A percentile compares a stretch with the other conserved stretches of the same genome.
Evolutionary conservation across 2,797 vertebrate genomes (phyloP).

Genomic region (Atherinosoma microstoma): DNA sequence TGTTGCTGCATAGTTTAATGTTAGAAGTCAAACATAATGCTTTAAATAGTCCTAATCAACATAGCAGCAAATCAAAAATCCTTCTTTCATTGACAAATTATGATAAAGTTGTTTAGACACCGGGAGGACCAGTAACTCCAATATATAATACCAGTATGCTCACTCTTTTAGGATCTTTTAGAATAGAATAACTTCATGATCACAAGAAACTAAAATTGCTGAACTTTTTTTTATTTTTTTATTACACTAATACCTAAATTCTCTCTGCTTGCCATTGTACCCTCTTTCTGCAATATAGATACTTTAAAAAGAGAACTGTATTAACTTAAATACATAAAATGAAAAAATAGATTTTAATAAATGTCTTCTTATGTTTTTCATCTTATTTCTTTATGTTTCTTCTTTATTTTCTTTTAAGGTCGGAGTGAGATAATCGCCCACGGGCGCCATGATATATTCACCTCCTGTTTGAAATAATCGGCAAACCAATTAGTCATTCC

Average conservation of each 20-base stretch:
- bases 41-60: neutral
- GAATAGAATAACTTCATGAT: neutral
- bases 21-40: neutral
- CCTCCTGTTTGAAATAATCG: neutral
- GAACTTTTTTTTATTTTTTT: neutral
- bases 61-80: neutral
- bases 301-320: neutral
- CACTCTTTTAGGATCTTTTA: neutral
- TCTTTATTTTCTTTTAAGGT: neutral
- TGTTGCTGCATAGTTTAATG: neutral
- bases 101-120: neutral
- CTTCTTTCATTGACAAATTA: neutral
- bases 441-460: neutral
- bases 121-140: neutral
- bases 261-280: neutral
- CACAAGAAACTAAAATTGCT: neutral
- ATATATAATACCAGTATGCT: neutral
- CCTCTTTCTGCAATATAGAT: neutral
- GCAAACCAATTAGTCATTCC: neutral
- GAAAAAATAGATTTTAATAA: neutral
- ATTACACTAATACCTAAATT: too few species aligned
- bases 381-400: neutral
- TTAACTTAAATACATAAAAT: neutral
- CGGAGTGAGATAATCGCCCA: too few species aligned
- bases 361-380: neutral